These are phyloP conservation scores for Scleropages formosus DNA, from an alignment of 2,797 vertebrate species.

Conservation along the genomic window DNA sequence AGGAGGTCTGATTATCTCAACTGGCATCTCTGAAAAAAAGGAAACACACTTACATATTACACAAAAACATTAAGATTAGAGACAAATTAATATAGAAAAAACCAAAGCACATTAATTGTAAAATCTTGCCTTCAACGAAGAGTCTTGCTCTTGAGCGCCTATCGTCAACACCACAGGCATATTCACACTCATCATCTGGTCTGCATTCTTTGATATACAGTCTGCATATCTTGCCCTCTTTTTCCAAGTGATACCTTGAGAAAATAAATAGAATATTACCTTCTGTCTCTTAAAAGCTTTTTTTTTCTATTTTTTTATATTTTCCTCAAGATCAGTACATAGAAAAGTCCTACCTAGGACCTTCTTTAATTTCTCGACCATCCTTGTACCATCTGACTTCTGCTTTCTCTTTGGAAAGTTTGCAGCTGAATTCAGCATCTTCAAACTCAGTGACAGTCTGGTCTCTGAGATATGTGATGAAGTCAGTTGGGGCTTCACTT, in stretches of 20 bases:
- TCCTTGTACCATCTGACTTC: slow-evolving; percentile 93
- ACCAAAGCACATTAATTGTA: not conserved
- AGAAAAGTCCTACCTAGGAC: slow-evolving; percentile 75
- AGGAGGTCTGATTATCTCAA: slow-evolving; percentile 92
- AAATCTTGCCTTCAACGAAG: slow-evolving; percentile 86
- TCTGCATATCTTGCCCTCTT: slow-evolving; percentile 82
- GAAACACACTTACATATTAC: not conserved
- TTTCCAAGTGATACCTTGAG: slow-evolving; percentile 85
- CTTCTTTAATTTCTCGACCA: slow-evolving; percentile 93
- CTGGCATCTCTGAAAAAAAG: slow-evolving; percentile 78
- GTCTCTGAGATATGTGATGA: slow-evolving; percentile 82
- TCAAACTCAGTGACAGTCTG: slow-evolving; percentile 95
- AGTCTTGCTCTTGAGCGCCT: slow-evolving; percentile 88
- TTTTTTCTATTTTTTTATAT: not conserved
- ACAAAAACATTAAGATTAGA: not conserved
- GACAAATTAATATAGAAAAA: not conserved
- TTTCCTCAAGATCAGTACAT: slow-evolving; percentile 46
- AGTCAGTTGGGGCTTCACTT: slow-evolving; percentile 92
- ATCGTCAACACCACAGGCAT: slow-evolving; percentile 91
- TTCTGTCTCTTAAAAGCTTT: not conserved
- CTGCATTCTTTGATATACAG: slow-evolving; percentile 90
- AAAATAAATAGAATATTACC: slow-evolving; percentile 26
- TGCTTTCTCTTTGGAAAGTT: slow-evolving; percentile 91
- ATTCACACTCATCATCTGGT: slow-evolving; percentile 95
- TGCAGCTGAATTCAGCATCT: slow-evolving; percentile 87